Evolutionary conservation across 2,888 invertebrate species (phyloP).

Genomic region (Blomia tropicalis): DNA sequence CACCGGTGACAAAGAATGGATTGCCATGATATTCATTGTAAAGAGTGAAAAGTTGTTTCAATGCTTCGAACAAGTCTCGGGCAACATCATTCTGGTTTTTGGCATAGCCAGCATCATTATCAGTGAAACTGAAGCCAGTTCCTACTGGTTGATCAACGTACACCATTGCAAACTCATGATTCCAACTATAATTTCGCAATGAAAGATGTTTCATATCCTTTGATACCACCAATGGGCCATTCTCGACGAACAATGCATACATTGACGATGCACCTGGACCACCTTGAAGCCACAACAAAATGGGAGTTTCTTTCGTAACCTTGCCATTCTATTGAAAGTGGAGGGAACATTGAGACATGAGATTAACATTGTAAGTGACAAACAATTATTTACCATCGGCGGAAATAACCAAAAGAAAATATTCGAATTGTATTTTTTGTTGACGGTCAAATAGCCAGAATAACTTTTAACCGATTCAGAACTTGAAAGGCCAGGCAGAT

Average conservation of each 20-base stretch:
- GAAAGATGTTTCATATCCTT: conserved; percentile 33
- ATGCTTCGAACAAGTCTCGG: conserved; percentile 54
- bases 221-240: conserved; percentile 54
- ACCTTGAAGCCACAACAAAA: conserved; percentile 38
- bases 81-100: conserved; percentile 63
- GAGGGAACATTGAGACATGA: not conserved
- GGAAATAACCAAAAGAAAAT: conserved; percentile 87
- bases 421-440: conserved; percentile 57
- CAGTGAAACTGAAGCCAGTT: conserved; percentile 77
- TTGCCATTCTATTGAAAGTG: conserved; percentile 27
- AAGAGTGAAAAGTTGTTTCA: conserved; percentile 64
- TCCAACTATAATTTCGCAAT: conserved; percentile 52
- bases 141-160: conserved; percentile 88
- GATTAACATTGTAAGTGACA: not conserved
- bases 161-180: conserved; percentile 55
- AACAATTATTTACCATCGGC: conserved; percentile 41
- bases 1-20: conserved; percentile 72
- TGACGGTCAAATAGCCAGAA: conserved; percentile 68
- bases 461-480: conserved; percentile 47
- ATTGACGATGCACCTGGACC: conserved; percentile 38
- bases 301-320: conserved; percentile 33
- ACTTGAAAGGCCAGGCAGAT: conserved; percentile 33
- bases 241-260: conserved; percentile 47
- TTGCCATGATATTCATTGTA: conserved; percentile 57
- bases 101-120: conserved; percentile 56